Conservation (phyloP, 2,113 vertebrate genomes). For the Xyliphius kryptos region DNA sequence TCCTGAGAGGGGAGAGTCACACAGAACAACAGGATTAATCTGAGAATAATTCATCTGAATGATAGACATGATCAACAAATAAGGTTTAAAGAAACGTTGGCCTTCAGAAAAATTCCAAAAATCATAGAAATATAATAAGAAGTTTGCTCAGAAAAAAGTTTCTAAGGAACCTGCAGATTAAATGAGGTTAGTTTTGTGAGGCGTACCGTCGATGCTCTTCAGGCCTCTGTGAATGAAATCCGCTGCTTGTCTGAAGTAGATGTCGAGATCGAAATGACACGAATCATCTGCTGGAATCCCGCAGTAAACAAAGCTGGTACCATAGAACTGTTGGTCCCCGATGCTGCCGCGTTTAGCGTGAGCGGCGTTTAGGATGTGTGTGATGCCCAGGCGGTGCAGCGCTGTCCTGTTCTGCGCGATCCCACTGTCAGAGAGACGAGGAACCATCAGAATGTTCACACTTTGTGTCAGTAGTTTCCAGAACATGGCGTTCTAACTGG, state of each 20-base stretch:
- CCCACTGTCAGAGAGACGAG: constrained; percentile 58
- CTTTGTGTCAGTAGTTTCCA: too few species aligned
- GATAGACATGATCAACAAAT: too few species aligned
- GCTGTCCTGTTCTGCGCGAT: constrained; percentile 82
- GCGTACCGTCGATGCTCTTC: constrained; percentile 63
- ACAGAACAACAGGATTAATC: too few species aligned
- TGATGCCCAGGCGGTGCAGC: constrained; percentile 87
- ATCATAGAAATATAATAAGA: too few species aligned
- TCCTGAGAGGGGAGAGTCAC: constrained; percentile 54
- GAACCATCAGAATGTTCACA: too few species aligned
- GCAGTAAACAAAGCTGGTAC: constrained; percentile 66
- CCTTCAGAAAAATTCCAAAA: too few species aligned
- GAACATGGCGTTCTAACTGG: too few species aligned
- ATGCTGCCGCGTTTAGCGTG: constrained; percentile 74
- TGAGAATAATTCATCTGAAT: too few species aligned
- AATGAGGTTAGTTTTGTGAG: background rate
- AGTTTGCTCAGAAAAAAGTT: too few species aligned
- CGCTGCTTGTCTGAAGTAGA: constrained; percentile 67
- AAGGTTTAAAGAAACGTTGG: too few species aligned
- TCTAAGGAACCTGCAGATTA: background rate
- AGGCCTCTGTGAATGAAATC: constrained; percentile 72
- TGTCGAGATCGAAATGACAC: constrained; percentile 69
- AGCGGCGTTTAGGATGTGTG: constrained; percentile 90
- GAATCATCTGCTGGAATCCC: constrained; percentile 76
- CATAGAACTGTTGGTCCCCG: constrained; percentile 70